A percentile compares a stretch with the other conserved stretches of the same genome.
Conservation (phyloP, 2,797 vertebrate species). For the Rachycentron canadum region DNA sequence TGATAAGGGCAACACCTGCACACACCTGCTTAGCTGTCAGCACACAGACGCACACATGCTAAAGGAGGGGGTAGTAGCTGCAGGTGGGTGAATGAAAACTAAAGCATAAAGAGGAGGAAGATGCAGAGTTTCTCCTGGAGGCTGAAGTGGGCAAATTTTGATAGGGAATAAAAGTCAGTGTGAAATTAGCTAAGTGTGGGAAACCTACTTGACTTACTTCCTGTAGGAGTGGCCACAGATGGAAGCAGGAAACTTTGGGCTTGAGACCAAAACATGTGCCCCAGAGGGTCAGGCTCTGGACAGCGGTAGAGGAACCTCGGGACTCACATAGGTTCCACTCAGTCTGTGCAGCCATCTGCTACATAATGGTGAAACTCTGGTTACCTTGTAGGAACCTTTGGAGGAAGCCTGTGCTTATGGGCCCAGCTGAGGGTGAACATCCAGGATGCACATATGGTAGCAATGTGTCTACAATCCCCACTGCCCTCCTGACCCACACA, state of each 20-base stretch:
- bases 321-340: slow-evolving; percentile 12
- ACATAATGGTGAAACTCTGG: neutral
- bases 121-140: neutral
- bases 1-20: slow-evolving; percentile 83
- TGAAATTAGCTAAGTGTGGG: slow-evolving; percentile 49
- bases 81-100: slow-evolving; percentile 29
- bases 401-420: slow-evolving; percentile 33
- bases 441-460: slow-evolving; percentile 69
- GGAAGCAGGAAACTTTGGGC: slow-evolving; percentile 23
- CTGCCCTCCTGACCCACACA: slow-evolving; percentile 73
- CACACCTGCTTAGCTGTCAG: slow-evolving; percentile 81
- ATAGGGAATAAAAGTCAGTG: slow-evolving; percentile 4
- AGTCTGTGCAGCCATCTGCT: slow-evolving; percentile 46
- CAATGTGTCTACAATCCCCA: slow-evolving; percentile 64
- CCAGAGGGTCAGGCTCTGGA: slow-evolving; percentile 10
- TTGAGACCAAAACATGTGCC: slow-evolving; percentile 18
- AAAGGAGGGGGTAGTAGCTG: slow-evolving; percentile 5
- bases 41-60: slow-evolving; percentile 44
- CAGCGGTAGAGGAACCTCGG: neutral
- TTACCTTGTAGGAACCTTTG: slow-evolving; percentile 61
- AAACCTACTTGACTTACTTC: slow-evolving; percentile 51
- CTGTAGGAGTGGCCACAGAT: slow-evolving; percentile 29
- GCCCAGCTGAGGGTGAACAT: slow-evolving; percentile 53
- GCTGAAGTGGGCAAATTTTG: neutral
- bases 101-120: neutral